These are phyloP conservation scores for Zaprionus camerounensis DNA, from an alignment of 1,140 invertebrate genomes.

Conservation along the genomic window DNA sequence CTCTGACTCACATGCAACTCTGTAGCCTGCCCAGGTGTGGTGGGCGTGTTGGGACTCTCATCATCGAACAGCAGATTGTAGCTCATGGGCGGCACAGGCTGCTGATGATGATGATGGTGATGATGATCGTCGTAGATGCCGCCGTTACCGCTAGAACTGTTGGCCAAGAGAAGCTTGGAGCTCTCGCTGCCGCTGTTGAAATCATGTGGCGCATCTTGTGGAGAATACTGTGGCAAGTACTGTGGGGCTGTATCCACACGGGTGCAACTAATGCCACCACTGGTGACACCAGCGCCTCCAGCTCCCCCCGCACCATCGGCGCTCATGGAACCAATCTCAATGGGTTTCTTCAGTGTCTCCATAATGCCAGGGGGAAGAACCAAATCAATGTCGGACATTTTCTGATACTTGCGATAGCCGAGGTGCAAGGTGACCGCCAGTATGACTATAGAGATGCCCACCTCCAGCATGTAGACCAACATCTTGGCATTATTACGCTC, in stretches of 20 bases:
- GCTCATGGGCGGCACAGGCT: constrained; percentile 30
- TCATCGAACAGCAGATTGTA: constrained; percentile 41
- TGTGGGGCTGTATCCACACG: constrained; percentile 45
- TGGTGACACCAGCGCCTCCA: constrained; percentile 18
- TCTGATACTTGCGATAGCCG: constrained; percentile 52
- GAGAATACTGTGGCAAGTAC: constrained; percentile 35
- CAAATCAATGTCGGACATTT: constrained; percentile 68
- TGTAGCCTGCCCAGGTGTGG: neutral
- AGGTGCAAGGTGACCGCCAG: constrained; percentile 31
- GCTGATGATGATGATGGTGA: constrained; percentile 2
- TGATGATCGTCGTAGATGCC: constrained; percentile 44
- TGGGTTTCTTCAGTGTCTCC: constrained; percentile 61
- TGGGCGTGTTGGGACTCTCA: constrained; percentile 21
- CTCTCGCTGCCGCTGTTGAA: constrained; percentile 69
- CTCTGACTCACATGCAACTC: constrained; percentile 21
- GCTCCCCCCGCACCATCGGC: neutral
- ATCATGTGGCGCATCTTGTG: constrained; percentile 59
- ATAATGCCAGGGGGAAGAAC: constrained; percentile 60
- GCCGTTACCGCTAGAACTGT: constrained; percentile 43
- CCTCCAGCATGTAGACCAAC: constrained; percentile 47
- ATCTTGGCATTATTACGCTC: constrained; percentile 42
- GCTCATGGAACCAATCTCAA: constrained; percentile 20
- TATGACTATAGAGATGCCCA: constrained; percentile 38
- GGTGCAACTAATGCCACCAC: constrained; percentile 55
- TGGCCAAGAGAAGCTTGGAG: constrained; percentile 60